These are phyloP conservation scores for Pogonomyrmex barbatus DNA, from an alignment of 1,140 invertebrate species.

Conservation along the genomic window DNA sequence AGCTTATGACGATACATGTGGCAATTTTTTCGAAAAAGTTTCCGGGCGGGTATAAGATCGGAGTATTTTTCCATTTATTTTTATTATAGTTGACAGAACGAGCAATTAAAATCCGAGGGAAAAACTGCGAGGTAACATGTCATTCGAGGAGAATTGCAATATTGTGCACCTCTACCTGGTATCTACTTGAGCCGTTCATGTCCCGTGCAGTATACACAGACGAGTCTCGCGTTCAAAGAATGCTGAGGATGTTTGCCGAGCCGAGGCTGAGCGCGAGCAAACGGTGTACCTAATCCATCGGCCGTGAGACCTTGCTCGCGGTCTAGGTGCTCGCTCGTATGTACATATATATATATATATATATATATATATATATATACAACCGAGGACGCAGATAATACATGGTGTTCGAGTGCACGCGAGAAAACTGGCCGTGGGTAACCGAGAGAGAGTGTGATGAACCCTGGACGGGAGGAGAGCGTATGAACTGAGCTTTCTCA, in stretches of 20 bases:
- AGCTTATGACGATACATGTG: not conserved
- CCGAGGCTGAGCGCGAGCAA: slow-evolving; percentile 69
- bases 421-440: slow-evolving; percentile 72
- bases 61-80: not conserved
- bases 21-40: not conserved
- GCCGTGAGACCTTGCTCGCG: slow-evolving; percentile 59
- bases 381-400: slow-evolving; percentile 70
- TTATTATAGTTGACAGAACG: not conserved
- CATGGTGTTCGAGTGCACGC: slow-evolving; percentile 62
- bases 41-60: not conserved
- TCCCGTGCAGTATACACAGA: slow-evolving; percentile 19
- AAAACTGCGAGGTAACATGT: not conserved
- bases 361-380: slow-evolving; percentile 44
- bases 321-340: slow-evolving; percentile 45
- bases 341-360: not conserved
- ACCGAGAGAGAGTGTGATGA: slow-evolving; percentile 72
- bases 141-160: slow-evolving; percentile 3
- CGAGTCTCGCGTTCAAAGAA: slow-evolving; percentile 63
- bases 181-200: not conserved
- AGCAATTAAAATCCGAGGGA: not conserved
- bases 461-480: slow-evolving; percentile 52
- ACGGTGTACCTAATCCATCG: slow-evolving; percentile 76
- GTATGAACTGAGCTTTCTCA: slow-evolving; percentile 50
- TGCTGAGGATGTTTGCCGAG: slow-evolving; percentile 74
- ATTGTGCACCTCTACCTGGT: slow-evolving; percentile 26